These are phyloP conservation scores for Echinops telfairi DNA, from an alignment of 2,113 vertebrate genomes.

Conservation along the genomic window DNA sequence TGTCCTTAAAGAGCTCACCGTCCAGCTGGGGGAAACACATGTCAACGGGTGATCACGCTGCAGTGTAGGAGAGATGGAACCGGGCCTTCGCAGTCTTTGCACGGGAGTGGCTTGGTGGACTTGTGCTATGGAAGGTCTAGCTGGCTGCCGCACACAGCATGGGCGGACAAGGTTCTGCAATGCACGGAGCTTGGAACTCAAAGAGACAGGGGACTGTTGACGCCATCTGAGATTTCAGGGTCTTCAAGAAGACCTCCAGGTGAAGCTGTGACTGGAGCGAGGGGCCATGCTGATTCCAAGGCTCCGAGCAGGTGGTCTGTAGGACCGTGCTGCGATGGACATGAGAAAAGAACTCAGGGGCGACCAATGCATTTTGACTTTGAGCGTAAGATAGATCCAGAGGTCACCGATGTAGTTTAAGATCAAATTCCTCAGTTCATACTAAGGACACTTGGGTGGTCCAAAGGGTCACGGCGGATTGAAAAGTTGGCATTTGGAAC, in stretches of 20 bases:
- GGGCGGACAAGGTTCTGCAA: neutral
- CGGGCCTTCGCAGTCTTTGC: neutral
- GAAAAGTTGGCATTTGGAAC: neutral
- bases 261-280: neutral
- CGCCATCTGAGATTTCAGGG: constrained; percentile 25
- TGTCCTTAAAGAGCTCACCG: neutral
- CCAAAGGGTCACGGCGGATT: neutral
- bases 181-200: neutral
- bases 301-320: too few species aligned
- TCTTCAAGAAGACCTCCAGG: neutral
- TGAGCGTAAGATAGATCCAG: neutral
- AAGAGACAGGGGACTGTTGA: neutral
- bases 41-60: neutral
- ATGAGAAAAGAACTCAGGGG: neutral
- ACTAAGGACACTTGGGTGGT: neutral
- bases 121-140: neutral
- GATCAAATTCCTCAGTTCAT: neutral
- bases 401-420: neutral
- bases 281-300: neutral
- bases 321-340: too few species aligned
- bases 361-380: neutral
- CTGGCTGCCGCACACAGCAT: neutral
- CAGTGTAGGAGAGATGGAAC: neutral
- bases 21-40: neutral
- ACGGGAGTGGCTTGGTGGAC: neutral